phyloP scores from a whole-genome alignment of 2,797 vertebrate species.

The Numenius phaeopus region DNA sequence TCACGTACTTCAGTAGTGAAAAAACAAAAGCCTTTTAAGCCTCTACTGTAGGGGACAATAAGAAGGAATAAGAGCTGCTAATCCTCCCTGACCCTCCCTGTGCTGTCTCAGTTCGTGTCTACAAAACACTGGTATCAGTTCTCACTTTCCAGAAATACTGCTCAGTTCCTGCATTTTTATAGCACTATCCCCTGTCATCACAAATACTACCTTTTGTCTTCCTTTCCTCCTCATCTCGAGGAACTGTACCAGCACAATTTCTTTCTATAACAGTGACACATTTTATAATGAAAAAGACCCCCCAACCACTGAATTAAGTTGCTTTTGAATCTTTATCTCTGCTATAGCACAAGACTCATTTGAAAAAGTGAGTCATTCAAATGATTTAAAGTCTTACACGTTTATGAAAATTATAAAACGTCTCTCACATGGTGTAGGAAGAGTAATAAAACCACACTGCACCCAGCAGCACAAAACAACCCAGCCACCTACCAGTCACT shows the following conservation, averaged over 20 bases:
- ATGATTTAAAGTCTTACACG: not conserved
- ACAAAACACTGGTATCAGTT: not conserved
- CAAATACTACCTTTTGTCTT: not conserved
- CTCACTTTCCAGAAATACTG: not conserved
- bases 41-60: not conserved
- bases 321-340: not conserved
- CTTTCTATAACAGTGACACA: not conserved
- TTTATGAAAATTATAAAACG: not conserved
- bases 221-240: not conserved
- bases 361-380: constrained; percentile 42
- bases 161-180: not conserved
- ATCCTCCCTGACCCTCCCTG: not conserved
- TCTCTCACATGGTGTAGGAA: not conserved
- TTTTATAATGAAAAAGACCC: not conserved
- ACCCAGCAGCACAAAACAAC: not conserved
- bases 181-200: not conserved
- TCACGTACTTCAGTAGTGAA: not conserved
- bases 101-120: not conserved
- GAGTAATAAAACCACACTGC: not conserved
- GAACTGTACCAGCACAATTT: not conserved
- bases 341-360: not conserved
- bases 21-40: not conserved
- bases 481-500: not conserved
- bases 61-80: not conserved
- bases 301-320: not conserved